These are phyloP conservation scores for Schizopygopsis malacanthus DNA, from an alignment of 2,797 vertebrate genomes.

Conservation along the genomic window DNA sequence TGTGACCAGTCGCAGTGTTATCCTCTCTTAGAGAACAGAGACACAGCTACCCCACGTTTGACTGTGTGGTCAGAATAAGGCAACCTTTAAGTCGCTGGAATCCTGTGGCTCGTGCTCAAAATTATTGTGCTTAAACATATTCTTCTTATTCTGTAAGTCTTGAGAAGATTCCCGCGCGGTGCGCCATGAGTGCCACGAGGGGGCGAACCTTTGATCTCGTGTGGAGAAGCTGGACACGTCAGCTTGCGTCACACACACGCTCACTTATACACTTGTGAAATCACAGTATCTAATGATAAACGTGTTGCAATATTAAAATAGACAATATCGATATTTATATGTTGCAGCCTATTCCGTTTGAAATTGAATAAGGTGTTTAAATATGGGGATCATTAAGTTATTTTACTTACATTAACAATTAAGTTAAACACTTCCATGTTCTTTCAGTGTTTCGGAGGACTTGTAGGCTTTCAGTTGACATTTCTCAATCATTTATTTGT, in stretches of 20 bases:
- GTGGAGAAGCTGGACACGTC: background rate
- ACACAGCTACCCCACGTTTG: background rate
- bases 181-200: constrained; percentile 68
- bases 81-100: background rate
- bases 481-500: background rate
- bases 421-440: background rate
- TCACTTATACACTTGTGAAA: background rate
- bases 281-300: background rate
- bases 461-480: background rate
- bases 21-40: background rate
- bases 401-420: background rate
- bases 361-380: background rate
- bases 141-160: background rate
- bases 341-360: background rate
- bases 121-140: background rate
- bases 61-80: background rate
- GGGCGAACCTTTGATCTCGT: constrained; percentile 67
- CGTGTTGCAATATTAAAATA: constrained; percentile 1
- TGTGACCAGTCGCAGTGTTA: background rate
- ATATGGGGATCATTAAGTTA: background rate
- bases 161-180: constrained; percentile 23
- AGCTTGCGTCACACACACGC: background rate
- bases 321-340: background rate
- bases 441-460: background rate
- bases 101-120: background rate